phyloP scores from a whole-genome alignment of 92 coral and sea anemone species.

The Virgularia gustaviana region DNA sequence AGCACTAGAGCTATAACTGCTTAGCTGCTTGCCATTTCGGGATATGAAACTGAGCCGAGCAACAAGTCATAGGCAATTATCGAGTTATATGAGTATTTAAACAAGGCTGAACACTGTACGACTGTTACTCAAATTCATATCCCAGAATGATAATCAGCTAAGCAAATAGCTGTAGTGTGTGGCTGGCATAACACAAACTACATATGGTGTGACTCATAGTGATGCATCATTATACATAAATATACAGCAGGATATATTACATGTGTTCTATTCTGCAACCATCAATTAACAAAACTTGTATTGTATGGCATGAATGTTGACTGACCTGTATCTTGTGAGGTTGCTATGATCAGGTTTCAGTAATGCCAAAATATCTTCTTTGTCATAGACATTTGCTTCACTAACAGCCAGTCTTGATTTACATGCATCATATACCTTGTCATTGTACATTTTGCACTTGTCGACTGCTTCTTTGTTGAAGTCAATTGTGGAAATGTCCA shows the following conservation, averaged over 20 bases:
- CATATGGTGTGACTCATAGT: too few species aligned
- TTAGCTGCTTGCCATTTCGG: too few species aligned
- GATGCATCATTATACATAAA: background rate
- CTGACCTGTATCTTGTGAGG: conserved; percentile 3
- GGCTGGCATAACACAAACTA: too few species aligned
- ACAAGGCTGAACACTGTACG: too few species aligned
- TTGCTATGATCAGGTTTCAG: conserved; percentile 1
- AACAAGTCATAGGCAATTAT: too few species aligned
- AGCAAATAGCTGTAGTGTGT: too few species aligned
- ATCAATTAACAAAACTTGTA: background rate
- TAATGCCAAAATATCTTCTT: conserved; percentile 4
- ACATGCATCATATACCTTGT: conserved; percentile 23
- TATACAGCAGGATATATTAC: background rate
- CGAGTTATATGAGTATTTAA: too few species aligned
- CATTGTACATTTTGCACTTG: conserved; percentile 8
- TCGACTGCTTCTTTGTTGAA: conserved; percentile 31
- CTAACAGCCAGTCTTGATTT: background rate
- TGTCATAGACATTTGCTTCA: conserved; percentile 6
- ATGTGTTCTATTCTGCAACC: background rate
- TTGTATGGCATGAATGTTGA: too few species aligned
- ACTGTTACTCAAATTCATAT: too few species aligned
- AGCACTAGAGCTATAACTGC: too few species aligned
- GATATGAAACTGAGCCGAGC: too few species aligned
- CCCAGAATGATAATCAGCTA: too few species aligned
- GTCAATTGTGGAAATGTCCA: conserved; percentile 18